Base-by-base conservation (phyloP, 2,888 invertebrate species). In the Hyppa rectilinea region DNA sequence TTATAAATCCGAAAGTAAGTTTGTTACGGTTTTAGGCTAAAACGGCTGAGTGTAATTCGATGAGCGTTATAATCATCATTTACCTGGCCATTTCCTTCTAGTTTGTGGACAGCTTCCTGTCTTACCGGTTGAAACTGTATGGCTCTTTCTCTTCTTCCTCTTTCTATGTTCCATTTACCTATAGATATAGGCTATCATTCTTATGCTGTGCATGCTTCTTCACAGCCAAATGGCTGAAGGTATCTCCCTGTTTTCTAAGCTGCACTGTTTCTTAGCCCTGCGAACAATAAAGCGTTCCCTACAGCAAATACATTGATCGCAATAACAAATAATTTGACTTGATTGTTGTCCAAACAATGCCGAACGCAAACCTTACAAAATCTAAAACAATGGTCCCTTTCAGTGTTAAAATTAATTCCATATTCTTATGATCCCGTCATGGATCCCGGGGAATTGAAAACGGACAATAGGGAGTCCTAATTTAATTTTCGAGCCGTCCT, bases 401-500 rank as follows among this genome's bases (percentile, higher is more conserved):
- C 20, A 40, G 63, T 71, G 43, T 50, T 56, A 17, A 17, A 56
- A 62, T 36, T 2, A 43, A 45, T 56, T 23, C 6, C 26, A 26
- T 9, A 6, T 49, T 55, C 55, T 50, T 36, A 20, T 29, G 36
- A 43, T 45, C 2, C 7, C 6, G 2, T 40, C 40, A 17, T 20
- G 20, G 43, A 7, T 43, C 3, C 20, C 36, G 5, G 31, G 23
- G 4, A 45, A 58, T 71, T 71, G 56, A 31, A 71, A 63, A 50
- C 45, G 12, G 23, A 50, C 62, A 56, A 62, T 38, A n/a, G 20
- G 20, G 43, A 10, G 12, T 17, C 10, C 7, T 9, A 56, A 26
- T 62, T 56, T n/a, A 4, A 29, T 40, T 40, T 6, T 26, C 10
- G 4, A 40, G 14, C 23, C 38, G 23, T 23, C 5, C 9, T 12